phyloP scores from a whole-genome alignment of 2,888 invertebrate genomes.

The Teleiodes luculella region DNA sequence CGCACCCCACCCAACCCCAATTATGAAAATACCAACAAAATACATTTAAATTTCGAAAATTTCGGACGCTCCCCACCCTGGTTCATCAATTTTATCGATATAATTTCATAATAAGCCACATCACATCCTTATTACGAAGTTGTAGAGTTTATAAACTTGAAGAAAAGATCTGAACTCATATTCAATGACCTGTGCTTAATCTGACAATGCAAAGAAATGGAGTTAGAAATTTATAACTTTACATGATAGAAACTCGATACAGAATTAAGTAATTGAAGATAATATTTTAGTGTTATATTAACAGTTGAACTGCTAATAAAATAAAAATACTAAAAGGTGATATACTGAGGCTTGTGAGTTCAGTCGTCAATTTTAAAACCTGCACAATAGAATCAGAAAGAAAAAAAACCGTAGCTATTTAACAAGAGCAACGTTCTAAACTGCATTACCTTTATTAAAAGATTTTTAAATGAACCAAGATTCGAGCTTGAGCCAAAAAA shows the following conservation, averaged over 20 bases:
- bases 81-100: constrained; percentile 46
- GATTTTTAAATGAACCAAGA: constrained; percentile 32
- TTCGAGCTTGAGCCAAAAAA: constrained; percentile 41
- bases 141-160: neutral
- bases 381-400: too few species aligned
- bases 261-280: too few species aligned
- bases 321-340: too few species aligned
- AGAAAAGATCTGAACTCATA: neutral
- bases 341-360: too few species aligned
- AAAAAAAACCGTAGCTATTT: too few species aligned
- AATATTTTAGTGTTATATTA: too few species aligned
- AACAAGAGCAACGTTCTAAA: constrained; percentile 14
- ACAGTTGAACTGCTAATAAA: too few species aligned
- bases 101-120: constrained; percentile 32
- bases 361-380: too few species aligned
- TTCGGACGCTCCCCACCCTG: constrained; percentile 20
- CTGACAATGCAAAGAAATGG: neutral
- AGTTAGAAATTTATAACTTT: too few species aligned
- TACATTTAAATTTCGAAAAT: constrained; percentile 60
- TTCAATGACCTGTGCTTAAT: neutral
- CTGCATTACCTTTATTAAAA: constrained; percentile 34
- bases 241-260: too few species aligned
- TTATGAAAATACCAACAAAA: constrained; percentile 79
- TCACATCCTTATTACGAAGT: constrained; percentile 45
- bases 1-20: constrained; percentile 61